Conservation (phyloP, 2,113 vertebrate species). For the Saccopteryx bilineata region DNA sequence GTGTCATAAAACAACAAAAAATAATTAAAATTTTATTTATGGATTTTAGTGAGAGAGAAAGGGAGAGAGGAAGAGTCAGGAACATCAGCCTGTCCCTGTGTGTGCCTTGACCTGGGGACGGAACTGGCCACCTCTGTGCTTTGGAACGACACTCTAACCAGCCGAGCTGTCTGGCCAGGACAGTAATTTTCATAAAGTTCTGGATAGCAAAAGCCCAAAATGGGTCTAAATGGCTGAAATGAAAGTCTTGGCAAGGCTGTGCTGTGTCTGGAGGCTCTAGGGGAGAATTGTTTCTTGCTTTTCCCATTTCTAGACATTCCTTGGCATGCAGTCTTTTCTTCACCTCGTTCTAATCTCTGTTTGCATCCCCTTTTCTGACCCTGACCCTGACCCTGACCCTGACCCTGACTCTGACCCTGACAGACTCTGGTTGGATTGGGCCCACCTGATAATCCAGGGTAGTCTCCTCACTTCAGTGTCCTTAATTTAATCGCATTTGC, state of each 20-base stretch:
- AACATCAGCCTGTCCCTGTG: no score
- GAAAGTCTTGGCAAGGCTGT: not conserved
- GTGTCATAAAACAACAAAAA: not conserved
- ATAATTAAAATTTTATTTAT: no score
- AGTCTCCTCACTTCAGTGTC: not conserved
- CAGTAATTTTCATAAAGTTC: not conserved
- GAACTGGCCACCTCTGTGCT: no score
- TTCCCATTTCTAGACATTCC: not conserved
- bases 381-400: not conserved
- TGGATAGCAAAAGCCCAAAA: not conserved
- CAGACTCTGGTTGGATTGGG: not conserved
- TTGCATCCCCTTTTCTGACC: not conserved
- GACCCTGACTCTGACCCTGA: not conserved
- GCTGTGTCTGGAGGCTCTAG: not conserved
- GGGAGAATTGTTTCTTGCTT: not conserved
- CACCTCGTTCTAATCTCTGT: not conserved
- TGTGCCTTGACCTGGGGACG: no score
- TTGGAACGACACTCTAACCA: no score
- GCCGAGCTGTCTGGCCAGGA: no score
- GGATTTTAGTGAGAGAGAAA: no score
- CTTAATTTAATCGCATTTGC: not conserved
- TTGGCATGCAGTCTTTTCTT: not conserved
- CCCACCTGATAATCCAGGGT: not conserved
- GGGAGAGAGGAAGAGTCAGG: no score
- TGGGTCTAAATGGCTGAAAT: not conserved